Percentiles rank a stretch among this genome's conserved stretches.
Evolutionary conservation across 1,140 invertebrate genomes (phyloP).

Genomic region (Chelonus insularis): DNA sequence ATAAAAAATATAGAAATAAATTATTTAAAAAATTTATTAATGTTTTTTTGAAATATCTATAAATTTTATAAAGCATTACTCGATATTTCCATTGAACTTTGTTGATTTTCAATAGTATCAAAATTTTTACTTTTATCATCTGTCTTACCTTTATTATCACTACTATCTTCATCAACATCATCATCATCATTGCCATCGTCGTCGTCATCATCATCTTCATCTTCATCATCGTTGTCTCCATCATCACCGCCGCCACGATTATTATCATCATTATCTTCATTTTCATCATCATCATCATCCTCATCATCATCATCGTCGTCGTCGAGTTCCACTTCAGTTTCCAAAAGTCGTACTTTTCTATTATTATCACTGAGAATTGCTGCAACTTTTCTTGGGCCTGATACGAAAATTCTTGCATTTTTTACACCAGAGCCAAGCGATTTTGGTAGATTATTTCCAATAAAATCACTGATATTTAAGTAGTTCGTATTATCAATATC

Average conservation of each 20-base stretch:
- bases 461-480: slow-evolving; percentile 60
- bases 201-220: slow-evolving; percentile 87
- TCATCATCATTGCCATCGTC: slow-evolving; percentile 63
- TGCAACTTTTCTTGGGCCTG: slow-evolving; percentile 84
- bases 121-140: too few species aligned
- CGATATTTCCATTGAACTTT: slow-evolving; percentile 3
- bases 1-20: too few species aligned
- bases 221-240: too few species aligned
- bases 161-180: slow-evolving; percentile 47
- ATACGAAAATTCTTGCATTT: slow-evolving; percentile 77
- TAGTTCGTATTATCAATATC: slow-evolving; percentile 44
- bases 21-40: too few species aligned
- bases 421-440: slow-evolving; percentile 73
- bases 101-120: too few species aligned
- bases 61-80: too few species aligned
- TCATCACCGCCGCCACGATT: not conserved
- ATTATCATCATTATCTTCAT: slow-evolving; percentile 49
- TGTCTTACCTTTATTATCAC: slow-evolving; percentile 44
- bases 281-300: slow-evolving; percentile 51
- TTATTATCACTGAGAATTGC: slow-evolving; percentile 80
- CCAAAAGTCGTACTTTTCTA: slow-evolving; percentile 82
- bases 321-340: slow-evolving; percentile 91
- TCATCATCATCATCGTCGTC: slow-evolving; percentile 80
- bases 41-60: too few species aligned
- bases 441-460: slow-evolving; percentile 61